phyloP scores from a whole-genome alignment of 2,888 invertebrate species.

The Congeria kusceri region DNA sequence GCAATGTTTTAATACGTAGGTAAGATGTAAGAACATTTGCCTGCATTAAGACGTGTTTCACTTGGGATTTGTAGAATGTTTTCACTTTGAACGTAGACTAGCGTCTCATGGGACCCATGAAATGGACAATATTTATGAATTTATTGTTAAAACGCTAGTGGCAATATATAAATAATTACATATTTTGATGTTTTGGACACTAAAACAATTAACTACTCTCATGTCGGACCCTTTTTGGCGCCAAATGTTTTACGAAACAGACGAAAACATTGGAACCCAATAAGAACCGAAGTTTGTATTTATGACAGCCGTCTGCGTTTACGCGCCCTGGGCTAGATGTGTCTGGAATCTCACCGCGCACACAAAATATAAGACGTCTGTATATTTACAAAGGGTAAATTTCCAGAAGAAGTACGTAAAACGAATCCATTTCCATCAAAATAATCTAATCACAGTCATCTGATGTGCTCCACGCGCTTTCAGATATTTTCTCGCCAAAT shows the following conservation, averaged over 20 bases:
- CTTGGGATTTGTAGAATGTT: no score
- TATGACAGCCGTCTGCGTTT: slow-evolving; percentile 35
- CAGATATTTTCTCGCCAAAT: slow-evolving; percentile 14
- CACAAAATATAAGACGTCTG: slow-evolving; percentile 34
- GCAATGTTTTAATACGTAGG: no score
- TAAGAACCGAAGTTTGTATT: slow-evolving; percentile 29
- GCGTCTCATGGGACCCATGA: no score
- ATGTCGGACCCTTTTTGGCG: slow-evolving; percentile 10
- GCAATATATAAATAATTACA: no score
- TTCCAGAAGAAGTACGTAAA: slow-evolving; percentile 35
- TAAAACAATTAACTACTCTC: neutral
- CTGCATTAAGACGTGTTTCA: no score
- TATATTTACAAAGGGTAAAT: slow-evolving; percentile 44
- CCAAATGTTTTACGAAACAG: slow-evolving; percentile 37
- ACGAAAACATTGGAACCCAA: slow-evolving; percentile 24
- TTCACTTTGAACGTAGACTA: no score
- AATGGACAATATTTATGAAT: no score
- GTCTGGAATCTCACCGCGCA: slow-evolving; percentile 11
- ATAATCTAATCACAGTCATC: slow-evolving; percentile 54
- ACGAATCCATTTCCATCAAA: slow-evolving; percentile 44
- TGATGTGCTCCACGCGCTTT: slow-evolving; percentile 60
- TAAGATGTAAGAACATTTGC: no score
- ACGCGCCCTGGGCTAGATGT: slow-evolving; percentile 20
- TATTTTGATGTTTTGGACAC: neutral
- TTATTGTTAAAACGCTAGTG: no score